Percentiles rank a stretch among this genome's conserved stretches.
Evolutionary conservation across 1,140 invertebrate species (phyloP).

Genomic region (Idris sp.): DNA sequence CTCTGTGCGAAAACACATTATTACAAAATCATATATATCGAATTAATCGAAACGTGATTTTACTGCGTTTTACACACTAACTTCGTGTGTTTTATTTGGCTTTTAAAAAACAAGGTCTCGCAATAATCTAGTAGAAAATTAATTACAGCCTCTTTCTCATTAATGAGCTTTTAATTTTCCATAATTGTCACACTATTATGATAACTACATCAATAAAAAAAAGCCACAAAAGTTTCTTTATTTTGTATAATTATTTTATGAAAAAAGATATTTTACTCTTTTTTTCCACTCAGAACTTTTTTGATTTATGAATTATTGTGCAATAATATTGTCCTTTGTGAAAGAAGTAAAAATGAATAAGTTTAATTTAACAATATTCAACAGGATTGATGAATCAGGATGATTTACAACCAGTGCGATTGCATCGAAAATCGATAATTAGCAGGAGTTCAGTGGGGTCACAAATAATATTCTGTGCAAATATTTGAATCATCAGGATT

Average conservation of each 20-base stretch:
- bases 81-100: too few species aligned
- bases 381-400: background rate
- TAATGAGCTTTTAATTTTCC: background rate
- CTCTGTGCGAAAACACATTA: conserved; percentile 20
- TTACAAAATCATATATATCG: conserved; percentile 46
- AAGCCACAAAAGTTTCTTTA: background rate
- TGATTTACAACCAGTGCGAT: conserved; percentile 18
- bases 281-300: too few species aligned
- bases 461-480: background rate
- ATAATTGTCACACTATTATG: background rate
- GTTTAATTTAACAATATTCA: too few species aligned
- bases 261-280: too few species aligned
- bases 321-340: too few species aligned
- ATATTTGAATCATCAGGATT: conserved; percentile 13
- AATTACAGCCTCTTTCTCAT: conserved; percentile 3
- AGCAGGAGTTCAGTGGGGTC: background rate
- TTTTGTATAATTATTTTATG: conserved; percentile 3
- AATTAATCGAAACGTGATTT: conserved; percentile 29
- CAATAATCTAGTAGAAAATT: too few species aligned
- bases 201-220: conserved; percentile 3
- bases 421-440: conserved; percentile 27
- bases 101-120: too few species aligned
- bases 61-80: conserved; percentile 1
- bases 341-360: too few species aligned
- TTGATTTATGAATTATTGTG: too few species aligned